A percentile compares a stretch with the other conserved stretches of the same genome.
Evolutionary conservation across 2,888 invertebrate species (phyloP).

Genomic region (Rhingia rostrata): DNA sequence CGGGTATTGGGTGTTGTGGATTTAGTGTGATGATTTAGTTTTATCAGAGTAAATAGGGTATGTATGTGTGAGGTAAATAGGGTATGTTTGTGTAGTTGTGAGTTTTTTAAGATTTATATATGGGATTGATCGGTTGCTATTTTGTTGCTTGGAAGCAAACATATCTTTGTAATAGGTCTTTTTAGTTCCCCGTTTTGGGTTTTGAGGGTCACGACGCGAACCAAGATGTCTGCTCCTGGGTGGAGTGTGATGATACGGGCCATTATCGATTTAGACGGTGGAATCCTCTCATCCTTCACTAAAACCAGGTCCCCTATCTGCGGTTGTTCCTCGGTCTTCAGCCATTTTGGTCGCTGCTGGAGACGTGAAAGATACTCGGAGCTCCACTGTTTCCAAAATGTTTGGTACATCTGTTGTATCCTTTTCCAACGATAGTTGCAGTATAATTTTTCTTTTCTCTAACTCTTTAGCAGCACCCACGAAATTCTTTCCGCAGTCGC

Average conservation of each 20-base stretch:
- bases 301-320: constrained; percentile 9
- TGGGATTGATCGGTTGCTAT: background rate
- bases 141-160: constrained; percentile 3
- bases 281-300: constrained; percentile 7
- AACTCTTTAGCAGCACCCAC: constrained; percentile 22
- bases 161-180: constrained; percentile 9
- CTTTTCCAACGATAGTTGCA: constrained; percentile 21
- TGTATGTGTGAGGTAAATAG: too few relatives aligned
- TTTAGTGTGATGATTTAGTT: too few relatives aligned
- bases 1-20: too few relatives aligned
- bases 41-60: too few relatives aligned
- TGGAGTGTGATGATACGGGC: background rate
- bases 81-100: too few relatives aligned
- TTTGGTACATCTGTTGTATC: background rate
- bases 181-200: constrained; percentile 5
- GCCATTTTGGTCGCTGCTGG: constrained; percentile 41
- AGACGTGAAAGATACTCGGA: constrained; percentile 11
- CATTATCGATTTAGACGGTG: constrained; percentile 7
- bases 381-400: constrained; percentile 23
- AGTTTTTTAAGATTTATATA: background rate
- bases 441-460: background rate
- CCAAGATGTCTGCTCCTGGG: background rate
- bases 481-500: constrained; percentile 38
- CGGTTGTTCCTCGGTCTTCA: constrained; percentile 1
- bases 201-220: constrained; percentile 6